These are phyloP conservation scores for Sarcophaga caerulescens DNA, from an alignment of 2,888 invertebrate genomes.

Conservation along the genomic window DNA sequence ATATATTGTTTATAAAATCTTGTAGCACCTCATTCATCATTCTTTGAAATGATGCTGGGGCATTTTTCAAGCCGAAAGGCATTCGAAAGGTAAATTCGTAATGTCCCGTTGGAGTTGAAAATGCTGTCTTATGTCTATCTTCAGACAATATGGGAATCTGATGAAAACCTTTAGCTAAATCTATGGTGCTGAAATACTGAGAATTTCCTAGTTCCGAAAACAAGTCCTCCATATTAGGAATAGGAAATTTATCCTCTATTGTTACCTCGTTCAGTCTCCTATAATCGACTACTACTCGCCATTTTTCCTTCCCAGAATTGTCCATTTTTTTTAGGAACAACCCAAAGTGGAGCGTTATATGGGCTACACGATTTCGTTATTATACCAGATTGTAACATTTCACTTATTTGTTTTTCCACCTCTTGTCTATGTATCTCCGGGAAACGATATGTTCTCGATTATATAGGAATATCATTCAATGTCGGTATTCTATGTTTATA, in stretches of 20 bases:
- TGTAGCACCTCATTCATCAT: slow-evolving; percentile 38
- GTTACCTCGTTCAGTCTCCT: slow-evolving; percentile 59
- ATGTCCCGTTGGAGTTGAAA: neutral
- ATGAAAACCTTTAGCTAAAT: slow-evolving; percentile 29
- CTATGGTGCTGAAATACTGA: slow-evolving; percentile 58
- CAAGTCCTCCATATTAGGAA: slow-evolving; percentile 66
- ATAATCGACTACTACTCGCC: slow-evolving; percentile 66
- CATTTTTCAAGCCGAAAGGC: slow-evolving; percentile 40
- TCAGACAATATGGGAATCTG: too few species aligned
- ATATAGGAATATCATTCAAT: slow-evolving; percentile 50
- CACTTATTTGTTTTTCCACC: slow-evolving; percentile 59
- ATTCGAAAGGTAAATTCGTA: slow-evolving; percentile 42
- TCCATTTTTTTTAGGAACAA: too few species aligned
- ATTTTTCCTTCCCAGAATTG: slow-evolving; percentile 51
- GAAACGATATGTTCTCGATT: slow-evolving; percentile 55
- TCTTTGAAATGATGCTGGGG: slow-evolving; percentile 32
- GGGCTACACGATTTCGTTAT: neutral
- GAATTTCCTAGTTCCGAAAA: slow-evolving; percentile 63
- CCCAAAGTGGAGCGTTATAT: too few species aligned
- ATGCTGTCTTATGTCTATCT: too few species aligned
- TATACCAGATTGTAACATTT: slow-evolving; percentile 63
- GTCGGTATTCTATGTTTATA: slow-evolving; percentile 34
- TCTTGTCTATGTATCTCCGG: slow-evolving; percentile 59
- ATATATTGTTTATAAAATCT: slow-evolving; percentile 10
- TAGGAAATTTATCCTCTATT: slow-evolving; percentile 65